A percentile compares a stretch with the other conserved stretches of the same genome.
Conservation (phyloP, 2,888 invertebrate genomes). For the Idaea dimidiata region DNA sequence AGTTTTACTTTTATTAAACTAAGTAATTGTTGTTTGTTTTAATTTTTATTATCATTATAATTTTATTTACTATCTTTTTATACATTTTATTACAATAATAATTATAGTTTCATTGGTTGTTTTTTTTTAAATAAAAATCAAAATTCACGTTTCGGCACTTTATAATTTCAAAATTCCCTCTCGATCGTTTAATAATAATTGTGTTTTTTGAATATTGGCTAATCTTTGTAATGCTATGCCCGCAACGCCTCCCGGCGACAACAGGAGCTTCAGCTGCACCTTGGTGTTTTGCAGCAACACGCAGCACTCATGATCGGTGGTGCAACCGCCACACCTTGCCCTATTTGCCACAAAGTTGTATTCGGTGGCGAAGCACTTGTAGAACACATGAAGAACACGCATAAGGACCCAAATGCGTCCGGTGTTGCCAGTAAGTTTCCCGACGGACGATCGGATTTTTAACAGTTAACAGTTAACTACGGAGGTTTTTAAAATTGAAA, state of each 20-base stretch:
- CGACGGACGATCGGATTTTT: conserved; percentile 40
- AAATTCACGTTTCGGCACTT: conserved; percentile 54
- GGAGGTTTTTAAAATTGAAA: conserved; percentile 32
- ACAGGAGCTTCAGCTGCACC: conserved; percentile 94
- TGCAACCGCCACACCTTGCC: conserved; percentile 94
- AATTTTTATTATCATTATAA: not conserved
- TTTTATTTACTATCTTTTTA: conserved; percentile 3
- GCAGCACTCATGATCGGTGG: conserved; percentile 95
- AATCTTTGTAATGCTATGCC: conserved; percentile 75
- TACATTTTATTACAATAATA: conserved; percentile 4
- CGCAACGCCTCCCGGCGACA: conserved; percentile 69
- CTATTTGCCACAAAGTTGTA: conserved; percentile 96
- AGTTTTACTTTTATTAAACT: too few species aligned
- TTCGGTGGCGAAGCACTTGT: conserved; percentile 95
- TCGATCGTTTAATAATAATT: conserved; percentile 36
- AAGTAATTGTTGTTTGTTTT: too few species aligned
- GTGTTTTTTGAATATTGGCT: conserved; percentile 58
- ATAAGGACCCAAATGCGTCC: conserved; percentile 94
- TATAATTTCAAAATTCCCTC: conserved; percentile 56
- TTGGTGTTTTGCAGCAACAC: conserved; percentile 97
- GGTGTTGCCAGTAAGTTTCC: conserved; percentile 93
- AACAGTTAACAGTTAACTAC: conserved; percentile 23
- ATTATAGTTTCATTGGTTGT: conserved; percentile 4
- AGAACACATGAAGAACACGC: conserved; percentile 97
- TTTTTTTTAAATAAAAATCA: conserved; percentile 35